phyloP scores from a whole-genome alignment of 2,113 vertebrate genomes.

The Callaeas wilsoni region DNA sequence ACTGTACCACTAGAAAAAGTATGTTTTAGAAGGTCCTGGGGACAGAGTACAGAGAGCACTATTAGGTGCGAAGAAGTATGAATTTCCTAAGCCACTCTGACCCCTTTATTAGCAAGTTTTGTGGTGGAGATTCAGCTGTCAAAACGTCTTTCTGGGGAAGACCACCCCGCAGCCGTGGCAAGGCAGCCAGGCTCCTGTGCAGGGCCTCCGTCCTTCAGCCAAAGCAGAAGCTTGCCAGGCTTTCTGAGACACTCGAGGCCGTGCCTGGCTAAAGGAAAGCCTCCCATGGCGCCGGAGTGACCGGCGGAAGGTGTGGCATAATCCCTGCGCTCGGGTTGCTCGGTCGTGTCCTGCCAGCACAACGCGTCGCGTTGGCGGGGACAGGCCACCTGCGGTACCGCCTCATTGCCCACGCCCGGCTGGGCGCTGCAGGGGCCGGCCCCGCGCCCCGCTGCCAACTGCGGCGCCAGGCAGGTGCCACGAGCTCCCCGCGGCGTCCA shows the following conservation, averaged over 20 bases:
- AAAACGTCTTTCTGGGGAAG: background rate
- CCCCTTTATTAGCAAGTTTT: background rate
- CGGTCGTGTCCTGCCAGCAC: background rate
- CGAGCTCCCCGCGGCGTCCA: accelerated
- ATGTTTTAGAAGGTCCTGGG: background rate
- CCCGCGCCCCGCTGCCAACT: accelerated
- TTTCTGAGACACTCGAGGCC: background rate
- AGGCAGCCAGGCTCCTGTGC: background rate
- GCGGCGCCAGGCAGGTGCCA: accelerated
- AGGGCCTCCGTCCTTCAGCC: background rate
- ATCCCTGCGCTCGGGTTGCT: no score
- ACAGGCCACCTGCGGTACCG: accelerated
- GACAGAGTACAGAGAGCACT: background rate
- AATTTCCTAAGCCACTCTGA: background rate
- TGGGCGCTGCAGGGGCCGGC: accelerated
- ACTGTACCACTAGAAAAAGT: background rate
- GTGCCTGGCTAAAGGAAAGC: background rate
- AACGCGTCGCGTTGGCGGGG: background rate
- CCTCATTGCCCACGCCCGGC: accelerated
- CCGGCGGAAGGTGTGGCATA: background rate
- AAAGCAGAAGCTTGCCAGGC: background rate
- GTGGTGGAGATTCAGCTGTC: background rate
- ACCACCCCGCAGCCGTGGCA: background rate
- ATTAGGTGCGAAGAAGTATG: background rate
- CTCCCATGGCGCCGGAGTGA: accelerated